Evolutionary conservation across 2,113 vertebrate species (phyloP).

Genomic region (Rhegmatorhina hoffmannsi): DNA sequence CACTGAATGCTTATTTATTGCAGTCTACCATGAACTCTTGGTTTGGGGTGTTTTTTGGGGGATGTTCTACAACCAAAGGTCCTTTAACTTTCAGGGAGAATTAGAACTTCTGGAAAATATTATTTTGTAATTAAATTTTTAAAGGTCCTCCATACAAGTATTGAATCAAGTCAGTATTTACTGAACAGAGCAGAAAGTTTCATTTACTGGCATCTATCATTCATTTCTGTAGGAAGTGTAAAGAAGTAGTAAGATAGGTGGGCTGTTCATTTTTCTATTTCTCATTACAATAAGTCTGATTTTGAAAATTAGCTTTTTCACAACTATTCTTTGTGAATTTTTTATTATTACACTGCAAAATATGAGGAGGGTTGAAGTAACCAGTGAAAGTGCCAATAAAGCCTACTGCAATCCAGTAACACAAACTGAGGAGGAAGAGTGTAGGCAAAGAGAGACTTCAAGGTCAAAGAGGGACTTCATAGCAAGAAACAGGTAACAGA

Average conservation of each 20-base stretch:
- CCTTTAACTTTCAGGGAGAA: neutral
- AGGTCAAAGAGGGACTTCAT: neutral
- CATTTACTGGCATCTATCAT: neutral
- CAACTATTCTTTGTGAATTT: neutral
- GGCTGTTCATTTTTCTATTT: neutral
- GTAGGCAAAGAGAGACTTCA: neutral
- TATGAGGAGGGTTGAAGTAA: neutral
- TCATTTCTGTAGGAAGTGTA: neutral
- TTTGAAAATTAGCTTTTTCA: neutral
- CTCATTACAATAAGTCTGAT: neutral
- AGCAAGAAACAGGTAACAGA: neutral
- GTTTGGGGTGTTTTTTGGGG: neutral
- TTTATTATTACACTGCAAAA: neutral
- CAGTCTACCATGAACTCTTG: neutral
- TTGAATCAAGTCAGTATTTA: neutral
- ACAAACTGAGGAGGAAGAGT: neutral
- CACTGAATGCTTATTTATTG: neutral
- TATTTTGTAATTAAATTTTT: neutral
- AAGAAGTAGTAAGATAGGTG: neutral
- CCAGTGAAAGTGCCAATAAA: neutral
- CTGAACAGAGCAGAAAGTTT: neutral
- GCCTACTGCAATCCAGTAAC: neutral
- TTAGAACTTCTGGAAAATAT: neutral
- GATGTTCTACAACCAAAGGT: fast-evolving
- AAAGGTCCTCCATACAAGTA: neutral